Percentiles rank a stretch among this genome's conserved stretches.
Conservation (phyloP, 2,113 vertebrate species). For the Sander vitreus region DNA sequence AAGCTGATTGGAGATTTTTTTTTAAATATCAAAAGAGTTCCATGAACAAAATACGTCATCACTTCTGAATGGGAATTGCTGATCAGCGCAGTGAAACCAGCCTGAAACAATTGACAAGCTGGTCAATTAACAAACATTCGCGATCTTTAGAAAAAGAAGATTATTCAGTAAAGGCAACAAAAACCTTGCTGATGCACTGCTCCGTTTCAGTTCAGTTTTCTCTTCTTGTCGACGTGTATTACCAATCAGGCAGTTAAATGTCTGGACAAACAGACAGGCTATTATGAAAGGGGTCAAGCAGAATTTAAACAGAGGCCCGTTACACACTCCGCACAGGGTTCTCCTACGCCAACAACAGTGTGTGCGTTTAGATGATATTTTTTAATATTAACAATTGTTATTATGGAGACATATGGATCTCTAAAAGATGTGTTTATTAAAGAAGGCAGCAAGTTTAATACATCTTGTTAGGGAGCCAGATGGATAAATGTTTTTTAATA, state of each 20-base stretch:
- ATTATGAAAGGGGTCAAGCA: not conserved
- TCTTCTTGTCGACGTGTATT: not conserved
- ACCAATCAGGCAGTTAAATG: not conserved
- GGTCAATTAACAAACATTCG: slow-evolving; percentile 8
- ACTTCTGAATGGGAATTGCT: not conserved
- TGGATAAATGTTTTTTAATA: not conserved
- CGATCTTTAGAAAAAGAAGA: not conserved
- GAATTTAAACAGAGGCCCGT: slow-evolving; percentile 18
- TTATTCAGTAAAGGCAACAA: slow-evolving; percentile 26
- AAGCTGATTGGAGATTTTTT: not conserved
- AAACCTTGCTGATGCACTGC: not conserved
- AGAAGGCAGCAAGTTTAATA: not conserved
- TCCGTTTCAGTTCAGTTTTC: slow-evolving; percentile 1
- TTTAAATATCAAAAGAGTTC: not conserved
- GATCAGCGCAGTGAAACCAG: not conserved
- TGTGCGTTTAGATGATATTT: not conserved
- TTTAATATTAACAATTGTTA: not conserved
- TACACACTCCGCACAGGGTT: slow-evolving; percentile 31
- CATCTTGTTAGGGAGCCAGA: not conserved
- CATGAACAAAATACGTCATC: not conserved
- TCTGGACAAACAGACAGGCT: not conserved
- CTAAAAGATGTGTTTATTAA: not conserved
- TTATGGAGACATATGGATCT: not conserved
- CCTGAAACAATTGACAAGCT: not conserved
- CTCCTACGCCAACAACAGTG: not conserved